phyloP scores from a whole-genome alignment of 2,888 invertebrate species.

The Drosophila fungiperda region DNA sequence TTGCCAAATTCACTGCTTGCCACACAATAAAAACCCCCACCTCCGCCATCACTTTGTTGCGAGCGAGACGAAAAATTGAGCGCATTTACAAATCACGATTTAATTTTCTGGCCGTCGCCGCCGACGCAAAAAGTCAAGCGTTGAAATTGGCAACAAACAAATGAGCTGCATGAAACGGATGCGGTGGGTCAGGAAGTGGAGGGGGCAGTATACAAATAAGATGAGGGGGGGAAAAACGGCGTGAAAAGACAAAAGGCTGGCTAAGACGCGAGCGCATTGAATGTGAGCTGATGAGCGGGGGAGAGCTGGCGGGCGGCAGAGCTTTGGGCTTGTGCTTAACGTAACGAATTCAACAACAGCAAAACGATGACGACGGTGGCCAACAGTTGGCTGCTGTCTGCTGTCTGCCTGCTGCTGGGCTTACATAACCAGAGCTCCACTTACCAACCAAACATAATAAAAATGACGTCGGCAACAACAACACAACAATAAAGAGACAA shows the following conservation, averaged over 20 bases:
- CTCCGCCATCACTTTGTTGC: neutral
- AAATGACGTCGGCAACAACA: conserved; percentile 57
- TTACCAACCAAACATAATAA: conserved; percentile 79
- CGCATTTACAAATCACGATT: conserved; percentile 82
- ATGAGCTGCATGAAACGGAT: conserved; percentile 42
- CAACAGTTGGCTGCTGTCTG: conserved; percentile 57
- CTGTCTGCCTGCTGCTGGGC: conserved; percentile 35
- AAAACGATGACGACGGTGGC: conserved; percentile 39
- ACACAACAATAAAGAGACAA: conserved; percentile 22
- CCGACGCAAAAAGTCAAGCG: conserved; percentile 70
- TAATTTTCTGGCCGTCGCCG: conserved; percentile 68
- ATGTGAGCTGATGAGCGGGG: conserved; percentile 7
- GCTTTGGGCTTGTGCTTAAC: conserved; percentile 40
- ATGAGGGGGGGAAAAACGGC: conserved; percentile 32
- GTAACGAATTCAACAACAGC: conserved; percentile 41
- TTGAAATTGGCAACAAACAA: conserved; percentile 81
- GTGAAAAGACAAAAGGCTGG: conserved; percentile 76
- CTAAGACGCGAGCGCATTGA: conserved; percentile 39
- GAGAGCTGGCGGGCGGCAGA: neutral
- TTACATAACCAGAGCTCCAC: conserved; percentile 72
- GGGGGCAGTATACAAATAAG: neutral
- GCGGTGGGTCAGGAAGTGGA: neutral
- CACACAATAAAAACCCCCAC: neutral
- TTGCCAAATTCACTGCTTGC: conserved; percentile 60
- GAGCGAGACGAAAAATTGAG: conserved; percentile 70